phyloP scores from a whole-genome alignment of 2,888 invertebrate genomes.

The Thelaira solivaga region DNA sequence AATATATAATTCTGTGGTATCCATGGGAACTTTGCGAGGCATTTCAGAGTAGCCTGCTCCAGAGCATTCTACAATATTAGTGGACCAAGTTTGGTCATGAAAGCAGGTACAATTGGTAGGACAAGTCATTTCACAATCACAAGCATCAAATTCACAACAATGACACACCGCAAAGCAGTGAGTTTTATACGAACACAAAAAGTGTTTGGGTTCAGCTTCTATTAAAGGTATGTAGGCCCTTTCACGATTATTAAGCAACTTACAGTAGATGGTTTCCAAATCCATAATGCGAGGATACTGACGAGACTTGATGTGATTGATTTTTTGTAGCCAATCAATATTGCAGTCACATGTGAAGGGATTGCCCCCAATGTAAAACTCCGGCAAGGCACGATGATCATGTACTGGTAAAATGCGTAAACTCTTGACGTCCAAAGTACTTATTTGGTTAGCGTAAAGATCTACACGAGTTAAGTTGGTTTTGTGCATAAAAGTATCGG shows the following conservation, averaged over 20 bases:
- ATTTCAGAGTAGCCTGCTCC: conserved; percentile 87
- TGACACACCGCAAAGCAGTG: conserved; percentile 96
- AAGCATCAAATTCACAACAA: conserved; percentile 97
- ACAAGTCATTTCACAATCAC: conserved; percentile 98
- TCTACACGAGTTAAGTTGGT: conserved; percentile 92
- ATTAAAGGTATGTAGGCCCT: conserved; percentile 90
- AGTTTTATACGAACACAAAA: conserved; percentile 93
- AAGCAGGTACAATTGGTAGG: conserved; percentile 96
- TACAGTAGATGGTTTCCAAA: conserved; percentile 92
- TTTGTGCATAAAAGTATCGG: conserved; percentile 93
- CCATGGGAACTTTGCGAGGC: conserved; percentile 94
- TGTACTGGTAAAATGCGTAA: conserved; percentile 88
- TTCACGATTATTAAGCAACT: conserved; percentile 89
- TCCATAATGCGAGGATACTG: conserved; percentile 95
- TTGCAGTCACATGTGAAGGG: conserved; percentile 96
- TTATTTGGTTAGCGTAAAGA: conserved; percentile 94
- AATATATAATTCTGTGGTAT: conserved; percentile 95
- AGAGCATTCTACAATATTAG: conserved; percentile 95
- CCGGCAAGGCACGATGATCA: conserved; percentile 86
- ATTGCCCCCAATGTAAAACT: conserved; percentile 95
- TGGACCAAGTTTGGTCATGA: conserved; percentile 95
- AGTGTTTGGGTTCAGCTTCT: conserved; percentile 92
- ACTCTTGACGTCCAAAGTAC: conserved; percentile 92
- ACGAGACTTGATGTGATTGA: conserved; percentile 89
- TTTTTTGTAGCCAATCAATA: conserved; percentile 96